Conservation (phyloP, 2,113 vertebrate species). For the Thomomys bottae region DNA sequence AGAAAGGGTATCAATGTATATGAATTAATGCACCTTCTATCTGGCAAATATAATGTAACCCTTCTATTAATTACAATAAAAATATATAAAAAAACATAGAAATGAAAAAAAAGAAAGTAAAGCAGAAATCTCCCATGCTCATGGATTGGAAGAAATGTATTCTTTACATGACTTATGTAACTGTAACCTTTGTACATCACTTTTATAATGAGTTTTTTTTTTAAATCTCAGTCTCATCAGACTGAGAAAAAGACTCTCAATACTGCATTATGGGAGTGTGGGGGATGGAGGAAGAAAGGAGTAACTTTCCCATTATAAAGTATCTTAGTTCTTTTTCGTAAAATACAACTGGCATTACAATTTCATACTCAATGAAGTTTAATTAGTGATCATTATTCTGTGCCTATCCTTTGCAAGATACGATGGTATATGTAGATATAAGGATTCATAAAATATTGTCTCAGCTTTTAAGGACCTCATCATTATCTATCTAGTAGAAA, state of each 20-base stretch:
- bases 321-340: not conserved
- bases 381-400: conserved; percentile 2
- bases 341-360: conserved; percentile 6
- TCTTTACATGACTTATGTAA: too few relatives aligned
- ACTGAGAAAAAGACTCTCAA: not conserved
- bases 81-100: too few relatives aligned
- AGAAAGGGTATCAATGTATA: too few relatives aligned
- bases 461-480: not conserved
- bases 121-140: too few relatives aligned
- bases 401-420: not conserved
- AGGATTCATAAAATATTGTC: conserved; percentile 4
- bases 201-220: too few relatives aligned
- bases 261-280: not conserved
- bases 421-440: not conserved
- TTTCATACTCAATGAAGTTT: conserved; percentile 38
- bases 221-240: not conserved
- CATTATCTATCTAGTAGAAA: not conserved
- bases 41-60: too few relatives aligned
- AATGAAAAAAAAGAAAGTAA: too few relatives aligned
- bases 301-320: not conserved
- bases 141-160: too few relatives aligned
- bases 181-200: too few relatives aligned
- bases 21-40: too few relatives aligned
- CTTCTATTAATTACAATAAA: too few relatives aligned
- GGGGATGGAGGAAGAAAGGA: not conserved